phyloP scores from a whole-genome alignment of 2,888 invertebrate species.

The Pollenia labialis region DNA sequence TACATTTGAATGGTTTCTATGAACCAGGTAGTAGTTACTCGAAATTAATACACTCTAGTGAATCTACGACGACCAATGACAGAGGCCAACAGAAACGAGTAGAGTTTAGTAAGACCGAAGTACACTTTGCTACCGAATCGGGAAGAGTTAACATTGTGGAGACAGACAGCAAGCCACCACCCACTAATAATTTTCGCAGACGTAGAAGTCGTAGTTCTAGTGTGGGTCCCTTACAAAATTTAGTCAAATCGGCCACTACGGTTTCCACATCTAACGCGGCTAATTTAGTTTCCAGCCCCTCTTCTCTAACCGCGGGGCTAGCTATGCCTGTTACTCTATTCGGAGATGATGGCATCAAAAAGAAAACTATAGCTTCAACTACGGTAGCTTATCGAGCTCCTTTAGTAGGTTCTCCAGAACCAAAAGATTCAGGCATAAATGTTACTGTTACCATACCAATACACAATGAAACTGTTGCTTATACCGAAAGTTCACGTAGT shows the following conservation, averaged over 20 bases:
- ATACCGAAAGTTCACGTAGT: slow-evolving; percentile 74
- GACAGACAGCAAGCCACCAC: slow-evolving; percentile 94
- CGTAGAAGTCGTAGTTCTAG: slow-evolving; percentile 87
- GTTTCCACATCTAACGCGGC: slow-evolving; percentile 50
- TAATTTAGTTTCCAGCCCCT: slow-evolving; percentile 59
- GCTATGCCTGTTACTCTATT: slow-evolving; percentile 87
- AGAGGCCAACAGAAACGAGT: slow-evolving; percentile 87
- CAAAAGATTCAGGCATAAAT: slow-evolving; percentile 63
- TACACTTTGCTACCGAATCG: slow-evolving; percentile 93
- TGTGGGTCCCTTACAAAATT: slow-evolving; percentile 81
- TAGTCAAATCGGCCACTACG: slow-evolving; percentile 81
- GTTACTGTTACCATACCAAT: slow-evolving; percentile 79
- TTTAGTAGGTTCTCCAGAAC: slow-evolving; percentile 76
- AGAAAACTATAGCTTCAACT: slow-evolving; percentile 76
- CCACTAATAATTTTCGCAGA: slow-evolving; percentile 91
- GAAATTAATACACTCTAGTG: slow-evolving; percentile 42
- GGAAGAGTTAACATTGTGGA: slow-evolving; percentile 94
- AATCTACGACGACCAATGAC: slow-evolving; percentile 46
- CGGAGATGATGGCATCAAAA: slow-evolving; percentile 85
- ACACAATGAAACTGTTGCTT: slow-evolving; percentile 74
- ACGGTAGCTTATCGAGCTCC: slow-evolving; percentile 79
- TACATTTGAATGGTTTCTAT: slow-evolving; percentile 81
- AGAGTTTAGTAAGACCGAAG: slow-evolving; percentile 94
- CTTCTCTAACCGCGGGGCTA: slow-evolving; percentile 61
- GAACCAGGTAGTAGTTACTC: slow-evolving; percentile 40